Evolutionary conservation across 2,113 vertebrate genomes (phyloP).

Genomic region (Hemicordylus capensis): DNA sequence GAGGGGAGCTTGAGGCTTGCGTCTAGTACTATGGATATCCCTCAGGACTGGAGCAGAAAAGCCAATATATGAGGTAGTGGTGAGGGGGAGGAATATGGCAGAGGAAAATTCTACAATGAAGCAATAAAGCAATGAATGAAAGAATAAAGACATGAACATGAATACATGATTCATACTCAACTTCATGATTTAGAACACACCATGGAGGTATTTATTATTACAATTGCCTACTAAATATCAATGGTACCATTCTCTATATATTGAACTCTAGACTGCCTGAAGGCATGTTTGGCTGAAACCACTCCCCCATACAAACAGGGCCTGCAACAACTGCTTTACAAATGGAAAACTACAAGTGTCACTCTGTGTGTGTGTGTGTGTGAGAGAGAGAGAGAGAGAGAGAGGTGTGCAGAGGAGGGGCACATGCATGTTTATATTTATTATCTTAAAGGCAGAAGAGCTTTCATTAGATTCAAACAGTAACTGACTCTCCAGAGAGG

Average conservation of each 20-base stretch:
- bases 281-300: background rate
- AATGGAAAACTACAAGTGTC: background rate
- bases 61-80: background rate
- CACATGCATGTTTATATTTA: constrained; percentile 5
- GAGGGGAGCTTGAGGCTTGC: background rate
- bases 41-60: background rate
- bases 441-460: constrained; percentile 56
- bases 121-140: background rate
- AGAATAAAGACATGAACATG: background rate
- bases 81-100: background rate
- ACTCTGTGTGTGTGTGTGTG: constrained; percentile 4
- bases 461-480: constrained; percentile 71
- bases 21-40: background rate
- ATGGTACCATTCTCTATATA: background rate
- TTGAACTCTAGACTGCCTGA: background rate
- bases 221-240: background rate
- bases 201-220: background rate
- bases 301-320: accelerated
- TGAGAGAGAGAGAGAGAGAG: background rate
- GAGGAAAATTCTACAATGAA: background rate
- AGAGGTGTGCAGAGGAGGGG: background rate
- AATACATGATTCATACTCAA: background rate
- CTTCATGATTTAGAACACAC: too few species aligned
- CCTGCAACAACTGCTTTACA: background rate
- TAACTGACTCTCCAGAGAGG: constrained; percentile 65